These are phyloP conservation scores for Ecdyonurus torrentis DNA, from an alignment of 2,888 invertebrate species.

Conservation along the genomic window DNA sequence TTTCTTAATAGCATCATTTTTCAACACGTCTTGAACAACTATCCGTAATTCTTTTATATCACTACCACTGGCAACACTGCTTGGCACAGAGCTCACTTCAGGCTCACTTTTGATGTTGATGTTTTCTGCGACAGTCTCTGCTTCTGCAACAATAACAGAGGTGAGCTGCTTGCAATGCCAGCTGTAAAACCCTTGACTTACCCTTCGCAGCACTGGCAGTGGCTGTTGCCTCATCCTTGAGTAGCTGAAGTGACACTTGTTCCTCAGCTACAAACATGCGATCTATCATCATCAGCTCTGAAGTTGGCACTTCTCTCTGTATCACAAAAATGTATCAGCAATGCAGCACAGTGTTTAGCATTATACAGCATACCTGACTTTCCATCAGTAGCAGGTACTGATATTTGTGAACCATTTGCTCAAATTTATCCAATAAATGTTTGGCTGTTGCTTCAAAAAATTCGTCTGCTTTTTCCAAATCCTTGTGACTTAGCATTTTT, in stretches of 20 bases:
- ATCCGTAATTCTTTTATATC: conserved; percentile 14
- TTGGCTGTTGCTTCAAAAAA: conserved; percentile 44
- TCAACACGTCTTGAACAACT: conserved; percentile 15
- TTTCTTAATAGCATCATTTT: conserved; percentile 13
- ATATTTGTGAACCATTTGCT: conserved; percentile 54
- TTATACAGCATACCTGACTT: conserved; percentile 44
- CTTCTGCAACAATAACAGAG: neutral
- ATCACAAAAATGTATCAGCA: conserved; percentile 16
- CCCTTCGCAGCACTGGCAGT: conserved; percentile 6
- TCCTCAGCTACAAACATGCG: conserved; percentile 56
- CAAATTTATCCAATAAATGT: conserved; percentile 50
- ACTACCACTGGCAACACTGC: neutral
- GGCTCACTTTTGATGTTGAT: neutral
- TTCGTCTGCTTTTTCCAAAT: conserved; percentile 48
- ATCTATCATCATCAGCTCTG: conserved; percentile 61
- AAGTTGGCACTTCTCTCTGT: conserved; percentile 52
- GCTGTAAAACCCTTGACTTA: no score
- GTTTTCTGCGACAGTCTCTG: neutral
- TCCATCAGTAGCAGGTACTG: conserved; percentile 54
- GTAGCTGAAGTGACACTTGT: conserved; percentile 40
- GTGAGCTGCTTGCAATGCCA: no score
- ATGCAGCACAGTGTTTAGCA: conserved; percentile 4
- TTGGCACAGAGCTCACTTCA: neutral
- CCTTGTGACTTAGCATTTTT: conserved; percentile 40
- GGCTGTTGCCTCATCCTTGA: conserved; percentile 32